Evolutionary conservation across 2,888 invertebrate genomes (phyloP).

Genomic region (Agapetus fuscipes): DNA sequence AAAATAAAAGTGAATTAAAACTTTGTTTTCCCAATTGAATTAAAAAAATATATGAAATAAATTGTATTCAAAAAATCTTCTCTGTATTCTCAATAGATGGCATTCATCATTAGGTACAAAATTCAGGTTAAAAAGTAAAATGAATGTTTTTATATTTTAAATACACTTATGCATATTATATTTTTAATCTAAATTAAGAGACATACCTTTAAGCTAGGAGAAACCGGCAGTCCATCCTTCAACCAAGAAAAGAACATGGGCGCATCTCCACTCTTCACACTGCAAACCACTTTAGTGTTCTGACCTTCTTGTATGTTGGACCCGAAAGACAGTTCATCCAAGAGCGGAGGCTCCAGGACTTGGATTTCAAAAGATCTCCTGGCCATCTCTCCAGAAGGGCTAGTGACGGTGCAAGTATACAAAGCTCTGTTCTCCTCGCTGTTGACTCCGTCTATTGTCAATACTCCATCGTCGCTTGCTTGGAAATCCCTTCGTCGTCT

Average conservation of each 20-base stretch:
- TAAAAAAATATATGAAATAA: too few relatives aligned
- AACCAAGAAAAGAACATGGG: constrained; percentile 63
- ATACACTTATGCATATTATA: too few relatives aligned
- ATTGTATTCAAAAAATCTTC: too few relatives aligned
- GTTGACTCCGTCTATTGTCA: constrained; percentile 51
- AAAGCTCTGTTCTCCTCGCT: constrained; percentile 60
- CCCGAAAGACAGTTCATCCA: constrained; percentile 74
- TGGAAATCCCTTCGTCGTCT: constrained; percentile 19
- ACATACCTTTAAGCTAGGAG: constrained; percentile 44
- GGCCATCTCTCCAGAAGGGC: constrained; percentile 66
- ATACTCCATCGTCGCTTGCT: constrained; percentile 43
- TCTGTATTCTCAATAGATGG: too few relatives aligned
- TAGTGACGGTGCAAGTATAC: constrained; percentile 70
- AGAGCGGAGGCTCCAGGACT: constrained; percentile 64
- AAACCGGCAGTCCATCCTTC: constrained; percentile 55
- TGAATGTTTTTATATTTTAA: too few relatives aligned
- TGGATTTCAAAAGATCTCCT: constrained; percentile 61
- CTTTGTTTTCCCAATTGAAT: too few relatives aligned
- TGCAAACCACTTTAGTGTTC: constrained; percentile 74
- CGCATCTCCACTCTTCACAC: constrained; percentile 60
- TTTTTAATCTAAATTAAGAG: too few relatives aligned
- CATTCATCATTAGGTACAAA: too few relatives aligned
- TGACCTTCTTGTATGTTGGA: constrained; percentile 74
- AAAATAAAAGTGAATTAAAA: too few relatives aligned
- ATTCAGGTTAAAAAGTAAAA: too few relatives aligned